Evolutionary conservation across 2,113 vertebrate genomes (phyloP).

Genomic region (Etia nguti): DNA sequence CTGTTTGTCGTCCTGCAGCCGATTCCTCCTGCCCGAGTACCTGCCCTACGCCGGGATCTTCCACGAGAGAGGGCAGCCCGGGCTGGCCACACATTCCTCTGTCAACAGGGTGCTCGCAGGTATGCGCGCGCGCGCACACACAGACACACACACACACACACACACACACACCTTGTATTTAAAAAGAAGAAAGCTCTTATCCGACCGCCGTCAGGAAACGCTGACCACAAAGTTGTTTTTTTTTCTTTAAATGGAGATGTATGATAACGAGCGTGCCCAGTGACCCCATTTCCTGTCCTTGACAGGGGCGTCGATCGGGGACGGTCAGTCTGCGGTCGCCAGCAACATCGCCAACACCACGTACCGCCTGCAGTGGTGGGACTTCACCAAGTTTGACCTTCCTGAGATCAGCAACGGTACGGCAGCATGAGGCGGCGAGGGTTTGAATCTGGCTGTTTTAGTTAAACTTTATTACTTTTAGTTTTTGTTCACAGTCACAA

Average conservation of each 20-base stretch:
- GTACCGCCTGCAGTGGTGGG: constrained; percentile 98
- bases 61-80: constrained; percentile 94
- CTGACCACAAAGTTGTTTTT: not conserved
- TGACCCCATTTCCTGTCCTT: not conserved
- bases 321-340: constrained; percentile 96
- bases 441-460: not conserved
- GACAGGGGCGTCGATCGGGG: constrained; percentile 93
- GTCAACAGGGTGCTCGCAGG: constrained; percentile 97
- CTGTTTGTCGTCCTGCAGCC: constrained; percentile 66
- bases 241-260: not conserved
- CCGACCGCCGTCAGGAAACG: not conserved
- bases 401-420: constrained; percentile 96
- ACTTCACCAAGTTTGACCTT: constrained; percentile 97
- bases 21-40: constrained; percentile 95
- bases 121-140: constrained; percentile 41
- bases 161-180: not conserved
- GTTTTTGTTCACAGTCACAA: not conserved
- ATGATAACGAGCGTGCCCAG: not conserved
- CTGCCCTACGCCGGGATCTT: constrained; percentile 98
- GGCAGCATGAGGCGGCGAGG: not conserved
- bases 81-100: constrained; percentile 95
- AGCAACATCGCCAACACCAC: constrained; percentile 99
- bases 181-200: not conserved
- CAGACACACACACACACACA: too few species aligned
- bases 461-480: not conserved